phyloP scores from a whole-genome alignment of 2,113 vertebrate species.

The Python bivittatus region DNA sequence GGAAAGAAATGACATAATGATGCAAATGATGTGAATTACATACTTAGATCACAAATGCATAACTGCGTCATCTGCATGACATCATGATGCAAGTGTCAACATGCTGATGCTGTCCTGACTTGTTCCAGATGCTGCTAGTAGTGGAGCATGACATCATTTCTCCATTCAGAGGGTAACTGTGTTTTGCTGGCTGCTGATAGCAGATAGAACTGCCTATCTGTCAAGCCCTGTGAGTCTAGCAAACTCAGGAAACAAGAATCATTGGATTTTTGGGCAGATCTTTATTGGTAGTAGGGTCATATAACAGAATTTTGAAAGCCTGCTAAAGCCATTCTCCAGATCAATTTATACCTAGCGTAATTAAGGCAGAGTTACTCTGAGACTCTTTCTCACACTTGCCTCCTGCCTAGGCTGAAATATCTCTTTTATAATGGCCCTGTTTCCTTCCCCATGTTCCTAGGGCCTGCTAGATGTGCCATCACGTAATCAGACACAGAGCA shows the following conservation, averaged over 20 bases:
- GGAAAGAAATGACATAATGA: background rate
- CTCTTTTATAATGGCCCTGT: background rate
- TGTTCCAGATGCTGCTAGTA: background rate
- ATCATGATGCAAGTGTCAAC: background rate
- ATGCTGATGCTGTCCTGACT: background rate
- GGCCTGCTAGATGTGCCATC: background rate
- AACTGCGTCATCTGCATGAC: background rate
- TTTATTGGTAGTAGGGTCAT: background rate
- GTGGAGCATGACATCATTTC: background rate
- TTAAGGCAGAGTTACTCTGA: background rate
- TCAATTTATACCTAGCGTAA: background rate
- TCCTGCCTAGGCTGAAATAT: background rate
- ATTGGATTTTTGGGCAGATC: background rate
- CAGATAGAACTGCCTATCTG: background rate
- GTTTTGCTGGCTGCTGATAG: background rate
- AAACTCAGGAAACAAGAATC: background rate
- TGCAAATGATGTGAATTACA: background rate
- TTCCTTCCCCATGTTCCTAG: background rate
- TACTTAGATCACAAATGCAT: background rate
- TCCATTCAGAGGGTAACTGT: background rate
- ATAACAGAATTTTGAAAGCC: background rate
- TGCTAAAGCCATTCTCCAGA: background rate
- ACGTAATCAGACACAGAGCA: background rate
- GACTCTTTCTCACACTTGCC: background rate
- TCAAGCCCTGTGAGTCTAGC: background rate